Evolutionary conservation across 2,113 vertebrate species (phyloP).

Genomic region (Microcebus griseorufus): DNA sequence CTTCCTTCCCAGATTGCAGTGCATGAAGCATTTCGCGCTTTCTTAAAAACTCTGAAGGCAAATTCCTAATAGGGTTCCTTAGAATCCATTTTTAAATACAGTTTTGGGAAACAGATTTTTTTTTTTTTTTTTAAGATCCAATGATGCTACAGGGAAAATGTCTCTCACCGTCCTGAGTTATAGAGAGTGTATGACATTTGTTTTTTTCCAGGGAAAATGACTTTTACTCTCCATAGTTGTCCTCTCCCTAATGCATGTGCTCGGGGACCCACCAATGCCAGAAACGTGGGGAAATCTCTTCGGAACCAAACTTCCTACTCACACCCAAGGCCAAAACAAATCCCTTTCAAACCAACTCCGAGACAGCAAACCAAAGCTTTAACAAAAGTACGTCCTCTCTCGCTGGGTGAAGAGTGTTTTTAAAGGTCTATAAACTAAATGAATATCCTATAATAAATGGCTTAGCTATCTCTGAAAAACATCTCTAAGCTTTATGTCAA

Average conservation of each 20-base stretch:
- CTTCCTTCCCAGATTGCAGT: rapidly evolving
- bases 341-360: background rate
- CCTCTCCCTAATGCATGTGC: background rate
- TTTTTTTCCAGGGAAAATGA: background rate
- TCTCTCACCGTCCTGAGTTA: background rate
- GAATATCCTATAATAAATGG: rapidly evolving
- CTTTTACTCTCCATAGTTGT: background rate
- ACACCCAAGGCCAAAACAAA: background rate
- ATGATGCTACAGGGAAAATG: background rate
- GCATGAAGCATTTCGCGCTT: background rate
- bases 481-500: rapidly evolving
- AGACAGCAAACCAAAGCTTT: background rate
- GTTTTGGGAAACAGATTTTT: background rate
- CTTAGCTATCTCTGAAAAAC: background rate
- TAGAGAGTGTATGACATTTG: background rate
- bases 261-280: background rate
- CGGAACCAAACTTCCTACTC: background rate
- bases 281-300: background rate
- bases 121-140: background rate
- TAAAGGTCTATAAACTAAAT: rapidly evolving
- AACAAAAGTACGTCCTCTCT: background rate
- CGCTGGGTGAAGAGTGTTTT: too few species aligned
- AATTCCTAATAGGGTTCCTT: background rate
- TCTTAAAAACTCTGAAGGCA: background rate
- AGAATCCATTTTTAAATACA: background rate